Evolutionary conservation across 64 coral and sea anemone species (phyloP).

Genomic region (Pachyseris speciosa): DNA sequence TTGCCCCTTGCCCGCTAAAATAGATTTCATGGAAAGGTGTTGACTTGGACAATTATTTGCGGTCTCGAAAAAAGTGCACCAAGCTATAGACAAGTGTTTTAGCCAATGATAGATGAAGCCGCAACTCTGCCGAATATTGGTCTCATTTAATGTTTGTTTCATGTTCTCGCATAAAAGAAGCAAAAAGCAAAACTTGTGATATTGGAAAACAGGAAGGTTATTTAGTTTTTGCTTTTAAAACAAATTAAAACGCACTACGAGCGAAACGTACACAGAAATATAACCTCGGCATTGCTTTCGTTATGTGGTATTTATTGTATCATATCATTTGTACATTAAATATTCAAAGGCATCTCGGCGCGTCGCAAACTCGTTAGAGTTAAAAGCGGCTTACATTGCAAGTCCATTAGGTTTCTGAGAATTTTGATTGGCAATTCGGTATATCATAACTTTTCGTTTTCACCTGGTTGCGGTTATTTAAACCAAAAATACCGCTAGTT

Average conservation of each 20-base stretch:
- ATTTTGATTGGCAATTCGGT: not conserved
- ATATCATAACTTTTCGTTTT: not conserved
- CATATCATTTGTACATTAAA: not conserved
- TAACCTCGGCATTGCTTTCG: not conserved
- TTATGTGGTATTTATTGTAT: not conserved
- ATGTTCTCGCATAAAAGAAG: not conserved
- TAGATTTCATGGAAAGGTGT: conserved; percentile 26
- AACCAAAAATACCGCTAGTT: not conserved
- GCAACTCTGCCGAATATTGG: not conserved
- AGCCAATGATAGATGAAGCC: not conserved
- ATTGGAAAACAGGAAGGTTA: not conserved
- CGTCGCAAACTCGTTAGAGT: not conserved
- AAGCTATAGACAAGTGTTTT: not conserved
- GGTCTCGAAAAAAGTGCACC: not conserved
- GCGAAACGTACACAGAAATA: too few relatives aligned
- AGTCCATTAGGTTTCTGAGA: not conserved
- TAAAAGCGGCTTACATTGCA: not conserved
- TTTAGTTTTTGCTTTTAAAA: too few relatives aligned
- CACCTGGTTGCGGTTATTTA: not conserved
- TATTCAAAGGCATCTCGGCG: not conserved
- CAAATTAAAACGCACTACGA: too few relatives aligned
- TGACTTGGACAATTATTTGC: conserved; percentile 42
- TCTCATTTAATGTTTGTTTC: not conserved
- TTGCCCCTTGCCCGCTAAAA: conserved; percentile 29
- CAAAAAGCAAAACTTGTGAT: not conserved